phyloP scores from a whole-genome alignment of 2,888 invertebrate species.

The Eupelmus urozonus region DNA sequence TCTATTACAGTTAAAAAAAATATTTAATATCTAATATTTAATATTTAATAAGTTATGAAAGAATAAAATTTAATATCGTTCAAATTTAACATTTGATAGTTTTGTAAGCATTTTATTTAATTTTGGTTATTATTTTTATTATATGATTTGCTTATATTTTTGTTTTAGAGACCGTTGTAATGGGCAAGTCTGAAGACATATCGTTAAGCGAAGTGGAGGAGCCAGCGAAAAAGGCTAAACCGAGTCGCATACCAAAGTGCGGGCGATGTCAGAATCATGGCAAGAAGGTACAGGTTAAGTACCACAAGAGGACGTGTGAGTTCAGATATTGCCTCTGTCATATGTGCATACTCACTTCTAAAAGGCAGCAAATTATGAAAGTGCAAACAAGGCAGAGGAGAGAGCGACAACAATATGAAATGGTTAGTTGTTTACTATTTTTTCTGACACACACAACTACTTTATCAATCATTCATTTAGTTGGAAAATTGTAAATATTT shows the following conservation, averaged over 20 bases:
- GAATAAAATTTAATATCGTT: no score
- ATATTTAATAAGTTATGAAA: no score
- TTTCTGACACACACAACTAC: no score
- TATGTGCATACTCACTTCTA: constrained; percentile 91
- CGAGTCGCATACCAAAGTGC: constrained; percentile 84
- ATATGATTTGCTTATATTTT: no score
- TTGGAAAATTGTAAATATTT: no score
- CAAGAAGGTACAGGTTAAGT: constrained; percentile 91
- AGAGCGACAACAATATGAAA: constrained; percentile 91
- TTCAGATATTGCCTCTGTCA: constrained; percentile 91
- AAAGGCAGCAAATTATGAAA: constrained; percentile 94
- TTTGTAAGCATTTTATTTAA: no score
- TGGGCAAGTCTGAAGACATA: background rate
- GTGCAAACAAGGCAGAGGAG: constrained; percentile 89
- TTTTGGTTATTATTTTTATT: no score
- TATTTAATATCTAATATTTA: no score
- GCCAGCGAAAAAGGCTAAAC: background rate
- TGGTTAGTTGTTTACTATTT: constrained; percentile 31
- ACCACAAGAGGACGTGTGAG: constrained; percentile 94
- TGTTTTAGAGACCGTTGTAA: no score
- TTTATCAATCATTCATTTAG: no score
- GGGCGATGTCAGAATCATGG: constrained; percentile 95
- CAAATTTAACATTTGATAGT: no score
- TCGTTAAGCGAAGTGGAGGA: background rate
- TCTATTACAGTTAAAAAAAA: no score